Conservation (phyloP, 2,797 vertebrate species). For the Halcyon smyrnensis region DNA sequence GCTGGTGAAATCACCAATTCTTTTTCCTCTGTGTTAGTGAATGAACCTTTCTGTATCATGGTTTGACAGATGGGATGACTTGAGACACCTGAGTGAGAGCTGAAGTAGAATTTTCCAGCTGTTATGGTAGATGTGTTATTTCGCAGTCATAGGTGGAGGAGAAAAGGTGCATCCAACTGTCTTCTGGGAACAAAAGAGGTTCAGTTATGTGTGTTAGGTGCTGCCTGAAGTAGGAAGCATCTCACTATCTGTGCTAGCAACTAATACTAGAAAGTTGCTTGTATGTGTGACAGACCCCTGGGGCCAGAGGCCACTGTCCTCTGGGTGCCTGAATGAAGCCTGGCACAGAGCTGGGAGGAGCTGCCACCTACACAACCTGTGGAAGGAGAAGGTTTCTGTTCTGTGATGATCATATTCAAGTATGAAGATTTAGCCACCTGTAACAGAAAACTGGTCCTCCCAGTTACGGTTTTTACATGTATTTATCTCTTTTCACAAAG, state of each 20-base stretch:
- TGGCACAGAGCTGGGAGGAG: neutral
- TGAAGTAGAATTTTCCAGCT: neutral
- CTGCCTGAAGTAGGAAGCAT: neutral
- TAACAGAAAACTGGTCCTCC: conserved; percentile 1
- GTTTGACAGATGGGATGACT: neutral
- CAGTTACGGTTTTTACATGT: neutral
- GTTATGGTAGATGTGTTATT: neutral
- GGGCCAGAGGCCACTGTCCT: neutral
- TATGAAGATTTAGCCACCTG: neutral
- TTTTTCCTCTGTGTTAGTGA: neutral
- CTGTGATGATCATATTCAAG: neutral
- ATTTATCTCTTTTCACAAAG: conserved; percentile 44
- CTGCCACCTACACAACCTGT: neutral
- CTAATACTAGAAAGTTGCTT: neutral
- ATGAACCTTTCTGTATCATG: neutral
- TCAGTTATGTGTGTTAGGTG: neutral
- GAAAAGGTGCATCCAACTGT: neutral
- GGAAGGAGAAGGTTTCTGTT: neutral
- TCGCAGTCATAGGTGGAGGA: neutral
- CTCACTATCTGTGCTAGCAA: neutral
- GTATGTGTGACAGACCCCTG: neutral
- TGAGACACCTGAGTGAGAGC: neutral
- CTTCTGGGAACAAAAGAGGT: neutral
- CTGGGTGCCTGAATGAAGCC: neutral
- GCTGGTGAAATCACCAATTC: neutral